phyloP scores from a whole-genome alignment of 2,113 vertebrate species.

The Chelonoidis abingdonii region DNA sequence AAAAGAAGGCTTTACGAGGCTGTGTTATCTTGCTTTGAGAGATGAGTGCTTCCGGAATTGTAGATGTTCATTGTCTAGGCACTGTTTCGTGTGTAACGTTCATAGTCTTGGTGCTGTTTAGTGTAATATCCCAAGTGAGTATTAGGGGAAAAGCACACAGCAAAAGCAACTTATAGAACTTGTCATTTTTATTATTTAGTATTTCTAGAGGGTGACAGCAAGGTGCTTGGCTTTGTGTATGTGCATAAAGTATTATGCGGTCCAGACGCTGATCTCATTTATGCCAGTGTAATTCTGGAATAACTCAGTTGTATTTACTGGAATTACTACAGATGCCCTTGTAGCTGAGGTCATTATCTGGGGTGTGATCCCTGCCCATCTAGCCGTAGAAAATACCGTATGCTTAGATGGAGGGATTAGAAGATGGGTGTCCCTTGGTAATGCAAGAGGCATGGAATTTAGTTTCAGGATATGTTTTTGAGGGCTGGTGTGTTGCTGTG shows the following conservation, averaged over 20 bases:
- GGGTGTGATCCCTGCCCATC: neutral
- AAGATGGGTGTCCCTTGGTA: neutral
- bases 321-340: neutral
- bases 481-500: neutral
- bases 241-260: neutral
- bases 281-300: neutral
- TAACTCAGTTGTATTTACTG: neutral
- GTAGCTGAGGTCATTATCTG: neutral
- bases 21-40: fast-evolving
- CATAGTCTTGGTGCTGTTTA: fast-evolving
- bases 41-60: fast-evolving
- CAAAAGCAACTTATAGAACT: neutral
- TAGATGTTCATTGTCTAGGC: neutral
- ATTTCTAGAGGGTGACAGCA: neutral
- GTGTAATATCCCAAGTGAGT: neutral
- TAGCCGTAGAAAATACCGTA: neutral
- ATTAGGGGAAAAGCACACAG: neutral
- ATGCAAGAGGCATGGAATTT: too few relatives aligned
- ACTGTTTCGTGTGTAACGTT: neutral
- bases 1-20: neutral
- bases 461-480: neutral
- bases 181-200: neutral
- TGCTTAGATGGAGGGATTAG: neutral
- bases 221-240: neutral
- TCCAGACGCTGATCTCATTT: neutral